Evolutionary conservation across 2,797 vertebrate species (phyloP).

Genomic region (Buceros bicornis): DNA sequence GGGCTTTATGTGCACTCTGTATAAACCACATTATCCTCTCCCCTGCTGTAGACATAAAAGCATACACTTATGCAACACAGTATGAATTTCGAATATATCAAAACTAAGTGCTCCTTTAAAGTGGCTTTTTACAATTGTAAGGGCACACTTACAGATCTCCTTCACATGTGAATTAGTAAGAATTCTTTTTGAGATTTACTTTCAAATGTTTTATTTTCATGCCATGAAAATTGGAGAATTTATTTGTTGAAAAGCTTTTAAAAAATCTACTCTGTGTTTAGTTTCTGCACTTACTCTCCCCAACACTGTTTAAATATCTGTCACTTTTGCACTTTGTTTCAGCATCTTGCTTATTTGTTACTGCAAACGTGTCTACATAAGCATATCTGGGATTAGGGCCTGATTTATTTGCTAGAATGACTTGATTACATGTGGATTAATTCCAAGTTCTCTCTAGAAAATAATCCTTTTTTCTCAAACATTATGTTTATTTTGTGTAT

Average conservation of each 20-base stretch:
- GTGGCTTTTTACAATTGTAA: background rate
- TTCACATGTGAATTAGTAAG: background rate
- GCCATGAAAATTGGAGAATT: background rate
- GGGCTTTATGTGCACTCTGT: background rate
- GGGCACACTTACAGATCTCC: rapidly evolving
- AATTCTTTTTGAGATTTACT: background rate
- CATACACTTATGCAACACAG: background rate
- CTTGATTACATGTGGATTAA: background rate
- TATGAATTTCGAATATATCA: background rate
- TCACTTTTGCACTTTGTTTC: background rate
- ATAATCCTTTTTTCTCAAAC: background rate
- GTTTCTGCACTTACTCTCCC: background rate
- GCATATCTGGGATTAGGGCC: background rate
- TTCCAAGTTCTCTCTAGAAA: background rate
- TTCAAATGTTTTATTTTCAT: background rate
- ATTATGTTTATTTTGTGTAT: background rate
- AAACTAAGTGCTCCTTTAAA: background rate
- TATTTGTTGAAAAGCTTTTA: background rate
- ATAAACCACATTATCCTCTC: background rate
- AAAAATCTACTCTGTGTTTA: background rate
- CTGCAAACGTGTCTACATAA: background rate
- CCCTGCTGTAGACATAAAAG: background rate
- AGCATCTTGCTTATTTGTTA: background rate
- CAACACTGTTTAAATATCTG: background rate
- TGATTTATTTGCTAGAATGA: background rate